Evolutionary conservation across 2,888 invertebrate species (phyloP), one percentile per base, ranked within the genome.

Genomic region (Dicyrtoma fusca): DNA sequence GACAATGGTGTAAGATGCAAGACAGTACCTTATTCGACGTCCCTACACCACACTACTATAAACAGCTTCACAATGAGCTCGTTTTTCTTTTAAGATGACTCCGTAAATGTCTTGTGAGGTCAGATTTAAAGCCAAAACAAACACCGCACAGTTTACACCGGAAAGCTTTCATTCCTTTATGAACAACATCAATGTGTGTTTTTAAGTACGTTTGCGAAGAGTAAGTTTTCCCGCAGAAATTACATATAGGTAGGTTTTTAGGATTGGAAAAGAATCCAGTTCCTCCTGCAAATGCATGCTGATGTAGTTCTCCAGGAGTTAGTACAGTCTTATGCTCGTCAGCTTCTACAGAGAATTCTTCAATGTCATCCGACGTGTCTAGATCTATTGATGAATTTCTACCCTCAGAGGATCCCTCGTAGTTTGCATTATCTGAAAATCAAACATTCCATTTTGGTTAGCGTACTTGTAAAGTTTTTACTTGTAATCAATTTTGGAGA

Each of bases 201-300:
- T 64, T 64, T 23, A 64, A 47, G 44, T 64, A 64, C 25, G 64
- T 64, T 47, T 64, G 64, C 13, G 64, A 64, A 8, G 64, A 64
- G 23, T 64, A 64, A 14, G 64, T 44, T 25, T 64, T 64, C 17
- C 64, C 47, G 25, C 64, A 64, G 25, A 64, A 64, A 64, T 45
- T 64, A 64, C 64, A 64, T 14, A 64, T 47, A 8, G 64, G 47
- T 25, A 49, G 49, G 23, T 64, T 64, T 49, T 64, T 64, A n/a
- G 64, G 64, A 45, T 64, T 64, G 14, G 64, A 23, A 49, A 64
- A 64, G 25, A 47, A 64, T 11, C 49, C 49, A 19, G 61, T 61
- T 4, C 61, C 61, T 8, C 64, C 64, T 64, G 19, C 23, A 23
- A 53, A 53, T 23, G 23, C 53, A 13, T 53, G 53, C 11, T 53